Percentiles rank a stretch among this genome's conserved stretches.
These are phyloP conservation scores for Clarias magur DNA, from an alignment of 2,113 vertebrate genomes.

Conservation along the genomic window DNA sequence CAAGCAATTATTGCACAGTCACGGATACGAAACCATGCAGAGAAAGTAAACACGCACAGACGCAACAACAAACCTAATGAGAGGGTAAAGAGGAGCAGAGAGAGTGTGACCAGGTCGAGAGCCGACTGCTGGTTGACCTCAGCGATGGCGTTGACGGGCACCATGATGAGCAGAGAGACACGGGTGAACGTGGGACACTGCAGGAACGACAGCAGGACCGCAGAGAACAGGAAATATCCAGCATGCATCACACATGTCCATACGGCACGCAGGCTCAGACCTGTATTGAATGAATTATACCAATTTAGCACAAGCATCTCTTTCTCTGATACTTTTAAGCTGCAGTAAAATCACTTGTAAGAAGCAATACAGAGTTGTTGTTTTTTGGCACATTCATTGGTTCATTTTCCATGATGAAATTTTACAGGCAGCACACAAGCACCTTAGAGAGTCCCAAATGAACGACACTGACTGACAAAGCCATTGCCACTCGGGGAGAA, in stretches of 20 bases:
- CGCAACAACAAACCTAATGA: constrained; percentile 63
- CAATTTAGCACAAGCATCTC: not conserved
- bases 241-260: constrained; percentile 70
- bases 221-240: constrained; percentile 70
- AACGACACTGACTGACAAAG: not conserved
- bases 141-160: constrained; percentile 65
- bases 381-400: not conserved
- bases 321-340: not conserved
- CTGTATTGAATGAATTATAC: constrained; percentile 53
- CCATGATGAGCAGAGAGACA: constrained; percentile 69
- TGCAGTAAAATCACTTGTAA: not conserved
- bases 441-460: not conserved
- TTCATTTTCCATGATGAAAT: not conserved
- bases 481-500: not conserved
- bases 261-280: constrained; percentile 67
- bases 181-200: constrained; percentile 62
- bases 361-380: not conserved
- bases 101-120: constrained; percentile 70
- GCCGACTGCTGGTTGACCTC: constrained; percentile 75
- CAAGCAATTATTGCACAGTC: not conserved
- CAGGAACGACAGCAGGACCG: constrained; percentile 75
- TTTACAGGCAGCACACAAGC: no score
- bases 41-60: not conserved
- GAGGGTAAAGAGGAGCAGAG: constrained; percentile 66
- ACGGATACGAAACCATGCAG: not conserved